phyloP scores from a whole-genome alignment of 2,113 vertebrate species.

The Heterotilapia buettikoferi region DNA sequence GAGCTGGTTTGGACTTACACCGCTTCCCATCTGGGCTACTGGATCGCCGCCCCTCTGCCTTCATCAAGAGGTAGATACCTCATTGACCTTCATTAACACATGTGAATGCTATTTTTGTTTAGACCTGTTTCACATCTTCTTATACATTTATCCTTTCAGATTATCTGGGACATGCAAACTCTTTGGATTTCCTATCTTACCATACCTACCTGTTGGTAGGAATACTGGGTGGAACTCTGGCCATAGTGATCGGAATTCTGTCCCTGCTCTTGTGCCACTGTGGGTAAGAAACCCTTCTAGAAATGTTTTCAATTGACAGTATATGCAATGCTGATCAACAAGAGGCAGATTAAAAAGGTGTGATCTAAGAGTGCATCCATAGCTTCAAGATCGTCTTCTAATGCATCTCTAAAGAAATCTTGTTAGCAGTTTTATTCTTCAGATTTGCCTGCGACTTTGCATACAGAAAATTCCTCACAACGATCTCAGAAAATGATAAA shows the following conservation, averaged over 20 bases:
- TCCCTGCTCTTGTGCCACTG: slow-evolving; percentile 88
- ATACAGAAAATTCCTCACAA: not conserved
- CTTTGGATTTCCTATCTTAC: slow-evolving; percentile 82
- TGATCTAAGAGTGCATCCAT: not conserved
- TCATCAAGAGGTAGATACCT: slow-evolving; percentile 79
- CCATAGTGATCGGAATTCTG: slow-evolving; percentile 83
- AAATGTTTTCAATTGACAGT: not conserved
- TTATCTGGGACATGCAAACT: slow-evolving; percentile 70
- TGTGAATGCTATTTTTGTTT: not conserved
- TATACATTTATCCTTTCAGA: slow-evolving; percentile 55
- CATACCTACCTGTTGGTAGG: slow-evolving; percentile 87
- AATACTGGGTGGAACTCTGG: slow-evolving; percentile 84
- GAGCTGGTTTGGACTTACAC: slow-evolving; percentile 84
- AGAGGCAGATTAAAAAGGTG: not conserved
- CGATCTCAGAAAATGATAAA: not conserved
- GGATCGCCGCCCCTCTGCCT: slow-evolving; percentile 86
- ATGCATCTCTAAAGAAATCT: not conserved
- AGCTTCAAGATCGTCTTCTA: not conserved
- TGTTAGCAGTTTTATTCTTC: not conserved
- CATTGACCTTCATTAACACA: not conserved
- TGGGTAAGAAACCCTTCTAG: slow-evolving; percentile 73
- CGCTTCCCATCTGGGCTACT: slow-evolving; percentile 87
- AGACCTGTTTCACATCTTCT: not conserved
- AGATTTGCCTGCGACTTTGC: not conserved
- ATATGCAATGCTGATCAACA: not conserved